These are phyloP conservation scores for Apodemus agrarius DNA, from an alignment of 2,797 vertebrate genomes.

Conservation along the genomic window DNA sequence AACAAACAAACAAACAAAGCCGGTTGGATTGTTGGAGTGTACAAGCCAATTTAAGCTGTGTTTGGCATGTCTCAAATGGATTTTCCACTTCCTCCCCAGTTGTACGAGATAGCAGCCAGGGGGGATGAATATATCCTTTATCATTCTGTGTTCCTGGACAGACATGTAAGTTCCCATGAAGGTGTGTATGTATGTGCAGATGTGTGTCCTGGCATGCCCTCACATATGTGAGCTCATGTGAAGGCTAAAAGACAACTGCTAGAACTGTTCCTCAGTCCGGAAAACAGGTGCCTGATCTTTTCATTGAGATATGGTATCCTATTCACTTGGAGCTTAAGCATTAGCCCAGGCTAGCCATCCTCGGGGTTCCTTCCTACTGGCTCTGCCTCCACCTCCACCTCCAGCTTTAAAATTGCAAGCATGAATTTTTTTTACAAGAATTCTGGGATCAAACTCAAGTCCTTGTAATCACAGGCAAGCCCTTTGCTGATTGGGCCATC, in stretches of 20 bases:
- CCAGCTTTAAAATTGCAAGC: not conserved
- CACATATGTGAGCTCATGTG: not conserved
- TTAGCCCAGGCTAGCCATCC: not conserved
- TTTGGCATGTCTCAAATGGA: slow-evolving; percentile 75
- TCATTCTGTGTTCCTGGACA: slow-evolving; percentile 23
- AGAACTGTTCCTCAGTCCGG: not conserved
- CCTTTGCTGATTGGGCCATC: not conserved
- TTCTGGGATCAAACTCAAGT: not conserved
- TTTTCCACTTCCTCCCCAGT: slow-evolving; percentile 78
- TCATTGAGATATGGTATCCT: not conserved
- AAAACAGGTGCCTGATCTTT: not conserved
- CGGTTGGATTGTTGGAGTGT: not conserved
- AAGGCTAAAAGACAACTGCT: not conserved
- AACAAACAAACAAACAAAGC: not conserved
- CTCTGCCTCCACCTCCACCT: not conserved
- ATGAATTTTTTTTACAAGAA: not conserved
- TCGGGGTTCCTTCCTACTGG: not conserved
- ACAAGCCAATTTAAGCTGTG: slow-evolving; percentile 43
- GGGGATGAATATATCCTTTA: slow-evolving; percentile 27
- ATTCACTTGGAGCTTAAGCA: not conserved
- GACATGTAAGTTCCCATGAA: slow-evolving; percentile 18
- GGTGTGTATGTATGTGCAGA: not conserved
- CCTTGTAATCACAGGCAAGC: not conserved
- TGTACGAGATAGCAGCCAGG: slow-evolving; percentile 68
- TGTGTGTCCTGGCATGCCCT: not conserved